Evolutionary conservation across 1,140 invertebrate genomes (phyloP).

Genomic region (Nephotettix cincticeps): DNA sequence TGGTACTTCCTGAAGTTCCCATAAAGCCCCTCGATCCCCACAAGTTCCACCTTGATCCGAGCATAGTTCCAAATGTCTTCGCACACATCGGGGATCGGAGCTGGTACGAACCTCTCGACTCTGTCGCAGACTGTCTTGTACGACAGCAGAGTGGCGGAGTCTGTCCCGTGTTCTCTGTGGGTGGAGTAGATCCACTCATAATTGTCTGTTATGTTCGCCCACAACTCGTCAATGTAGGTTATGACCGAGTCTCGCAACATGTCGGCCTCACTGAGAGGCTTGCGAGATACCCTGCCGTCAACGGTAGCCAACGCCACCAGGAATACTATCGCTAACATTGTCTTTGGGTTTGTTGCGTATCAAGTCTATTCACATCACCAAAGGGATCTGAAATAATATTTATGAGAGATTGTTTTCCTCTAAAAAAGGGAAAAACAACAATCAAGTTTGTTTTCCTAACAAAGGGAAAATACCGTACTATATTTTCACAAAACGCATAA

Average conservation of each 20-base stretch:
- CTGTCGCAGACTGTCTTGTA: constrained; percentile 55
- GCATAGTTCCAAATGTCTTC: constrained; percentile 58
- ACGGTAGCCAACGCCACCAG: neutral
- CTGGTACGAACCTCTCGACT: constrained; percentile 43
- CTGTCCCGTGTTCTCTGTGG: constrained; percentile 46
- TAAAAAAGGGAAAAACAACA: too few species aligned
- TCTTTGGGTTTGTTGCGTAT: too few species aligned
- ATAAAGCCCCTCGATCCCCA: constrained; percentile 58
- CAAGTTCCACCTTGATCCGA: constrained; percentile 52
- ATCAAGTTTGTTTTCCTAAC: too few species aligned
- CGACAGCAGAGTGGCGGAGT: constrained; percentile 54
- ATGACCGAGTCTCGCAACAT: constrained; percentile 4
- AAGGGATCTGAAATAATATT: too few species aligned
- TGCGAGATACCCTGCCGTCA: neutral
- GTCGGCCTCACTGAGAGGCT: constrained; percentile 1
- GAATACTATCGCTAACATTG: neutral
- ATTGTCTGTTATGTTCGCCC: constrained; percentile 53
- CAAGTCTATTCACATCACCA: too few species aligned
- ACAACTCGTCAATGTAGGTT: constrained; percentile 53
- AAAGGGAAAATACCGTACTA: too few species aligned
- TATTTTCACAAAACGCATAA: too few species aligned
- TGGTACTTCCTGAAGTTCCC: constrained; percentile 58
- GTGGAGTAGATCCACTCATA: constrained; percentile 51
- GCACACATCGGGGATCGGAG: constrained; percentile 39
- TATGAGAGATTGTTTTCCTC: too few species aligned